Evolutionary conservation across 35 echinoderm and acorn worm genomes (phyloP).

Genomic region (Stichopus chloronotus): DNA sequence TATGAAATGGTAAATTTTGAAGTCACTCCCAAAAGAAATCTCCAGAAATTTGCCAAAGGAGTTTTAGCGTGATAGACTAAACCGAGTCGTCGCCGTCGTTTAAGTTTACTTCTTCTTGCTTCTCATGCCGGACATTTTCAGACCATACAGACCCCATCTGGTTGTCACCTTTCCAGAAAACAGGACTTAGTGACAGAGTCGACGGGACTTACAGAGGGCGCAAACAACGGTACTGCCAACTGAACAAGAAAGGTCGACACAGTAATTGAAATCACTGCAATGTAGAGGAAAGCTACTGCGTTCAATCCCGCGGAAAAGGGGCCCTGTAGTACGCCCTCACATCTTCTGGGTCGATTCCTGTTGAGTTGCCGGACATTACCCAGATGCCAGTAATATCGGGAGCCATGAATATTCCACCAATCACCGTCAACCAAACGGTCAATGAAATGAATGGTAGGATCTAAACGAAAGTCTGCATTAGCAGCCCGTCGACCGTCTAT

Average conservation of each 20-base stretch:
- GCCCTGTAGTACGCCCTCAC: background rate
- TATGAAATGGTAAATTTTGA: too few relatives aligned
- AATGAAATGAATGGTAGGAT: background rate
- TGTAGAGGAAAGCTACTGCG: background rate
- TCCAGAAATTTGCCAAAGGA: too few relatives aligned
- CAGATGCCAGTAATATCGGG: background rate
- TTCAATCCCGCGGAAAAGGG: background rate
- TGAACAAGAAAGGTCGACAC: background rate
- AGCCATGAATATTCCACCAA: slow-evolving; percentile 8
- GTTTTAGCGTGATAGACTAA: too few relatives aligned
- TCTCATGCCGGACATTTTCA: too few relatives aligned
- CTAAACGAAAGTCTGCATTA: background rate
- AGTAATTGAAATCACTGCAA: background rate
- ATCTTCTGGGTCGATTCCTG: background rate
- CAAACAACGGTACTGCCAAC: background rate
- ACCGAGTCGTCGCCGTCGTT: too few relatives aligned
- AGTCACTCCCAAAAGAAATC: too few relatives aligned
- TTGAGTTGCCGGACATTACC: background rate
- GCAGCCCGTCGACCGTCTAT: background rate
- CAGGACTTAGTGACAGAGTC: slow-evolving; percentile 11
- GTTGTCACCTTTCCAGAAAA: background rate
- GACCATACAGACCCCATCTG: too few relatives aligned
- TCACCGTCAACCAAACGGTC: background rate
- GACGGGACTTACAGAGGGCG: background rate
- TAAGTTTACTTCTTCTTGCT: too few relatives aligned